Percentiles rank a stretch among this genome's conserved stretches.
These are phyloP conservation scores for Gallirallus australis DNA, from an alignment of 2,797 vertebrate species.

Conservation along the genomic window DNA sequence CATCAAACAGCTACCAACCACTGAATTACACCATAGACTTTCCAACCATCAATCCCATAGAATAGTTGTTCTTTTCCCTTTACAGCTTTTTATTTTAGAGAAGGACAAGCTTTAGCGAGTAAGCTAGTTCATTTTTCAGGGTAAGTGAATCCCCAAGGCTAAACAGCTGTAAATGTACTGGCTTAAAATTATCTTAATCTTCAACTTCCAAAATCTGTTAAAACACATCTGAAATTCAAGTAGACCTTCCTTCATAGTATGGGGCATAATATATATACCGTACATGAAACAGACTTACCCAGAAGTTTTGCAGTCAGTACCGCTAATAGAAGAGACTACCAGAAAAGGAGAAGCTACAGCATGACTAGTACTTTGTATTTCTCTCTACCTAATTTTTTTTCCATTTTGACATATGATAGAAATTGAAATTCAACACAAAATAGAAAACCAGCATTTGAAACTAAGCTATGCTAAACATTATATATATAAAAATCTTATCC, in stretches of 20 bases:
- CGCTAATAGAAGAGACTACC: background rate
- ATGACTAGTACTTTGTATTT: background rate
- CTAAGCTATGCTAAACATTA: background rate
- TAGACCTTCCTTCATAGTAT: background rate
- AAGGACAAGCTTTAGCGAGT: background rate
- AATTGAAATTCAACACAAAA: background rate
- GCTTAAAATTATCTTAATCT: background rate
- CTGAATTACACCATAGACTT: background rate
- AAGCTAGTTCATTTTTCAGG: background rate
- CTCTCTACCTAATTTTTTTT: fast-evolving
- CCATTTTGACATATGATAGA: background rate
- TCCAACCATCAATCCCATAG: background rate
- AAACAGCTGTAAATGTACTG: background rate
- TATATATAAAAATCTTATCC: background rate
- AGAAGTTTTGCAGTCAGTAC: background rate
- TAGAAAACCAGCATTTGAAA: background rate
- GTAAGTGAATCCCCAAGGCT: background rate
- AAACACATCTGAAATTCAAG: background rate
- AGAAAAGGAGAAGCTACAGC: background rate
- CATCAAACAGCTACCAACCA: conserved; percentile 18
- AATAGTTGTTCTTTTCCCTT: background rate
- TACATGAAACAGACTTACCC: background rate
- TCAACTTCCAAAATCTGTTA: background rate
- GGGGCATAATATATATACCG: background rate
- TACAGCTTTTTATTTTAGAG: background rate